Evolutionary conservation across 2,888 invertebrate species (phyloP).

Genomic region (Gymnosoma rotundatum): DNA sequence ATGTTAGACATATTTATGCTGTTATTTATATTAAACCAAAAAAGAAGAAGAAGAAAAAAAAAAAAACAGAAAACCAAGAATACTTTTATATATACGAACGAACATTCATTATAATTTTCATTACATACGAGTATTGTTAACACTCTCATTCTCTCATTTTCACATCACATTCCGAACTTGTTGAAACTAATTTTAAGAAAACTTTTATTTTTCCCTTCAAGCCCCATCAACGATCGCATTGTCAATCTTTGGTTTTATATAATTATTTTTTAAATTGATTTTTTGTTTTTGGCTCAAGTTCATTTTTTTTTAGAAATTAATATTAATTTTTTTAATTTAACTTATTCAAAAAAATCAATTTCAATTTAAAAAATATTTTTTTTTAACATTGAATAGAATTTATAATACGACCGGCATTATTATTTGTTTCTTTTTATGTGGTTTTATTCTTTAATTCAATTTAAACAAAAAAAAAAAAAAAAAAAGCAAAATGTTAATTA

Average conservation of each 20-base stretch:
- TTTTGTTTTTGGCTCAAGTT: no score
- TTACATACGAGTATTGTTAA: neutral
- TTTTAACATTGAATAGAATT: neutral
- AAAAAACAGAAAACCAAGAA: neutral
- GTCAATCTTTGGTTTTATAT: neutral
- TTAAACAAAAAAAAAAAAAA: constrained; percentile 18
- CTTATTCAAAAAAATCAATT: no score
- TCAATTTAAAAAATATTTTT: no score
- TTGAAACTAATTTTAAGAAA: constrained; percentile 19
- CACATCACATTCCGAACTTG: constrained; percentile 61
- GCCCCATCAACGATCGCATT: constrained; percentile 20
- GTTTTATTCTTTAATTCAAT: constrained; percentile 14
- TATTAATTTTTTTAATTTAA: no score
- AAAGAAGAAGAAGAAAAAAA: neutral
- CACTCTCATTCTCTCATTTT: constrained; percentile 9
- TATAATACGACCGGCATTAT: constrained; percentile 2
- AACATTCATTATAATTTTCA: constrained; percentile 16
- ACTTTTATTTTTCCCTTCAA: constrained; percentile 1
- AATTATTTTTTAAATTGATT: constrained; percentile 10
- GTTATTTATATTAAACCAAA: constrained; percentile 9
- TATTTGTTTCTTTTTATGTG: neutral
- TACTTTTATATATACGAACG: neutral
- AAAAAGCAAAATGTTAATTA: constrained; percentile 24
- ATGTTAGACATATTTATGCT: constrained; percentile 20
- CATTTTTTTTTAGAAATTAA: no score